These are phyloP conservation scores for Melanocharis versteri DNA, from an alignment of 2,113 vertebrate species.

Conservation along the genomic window DNA sequence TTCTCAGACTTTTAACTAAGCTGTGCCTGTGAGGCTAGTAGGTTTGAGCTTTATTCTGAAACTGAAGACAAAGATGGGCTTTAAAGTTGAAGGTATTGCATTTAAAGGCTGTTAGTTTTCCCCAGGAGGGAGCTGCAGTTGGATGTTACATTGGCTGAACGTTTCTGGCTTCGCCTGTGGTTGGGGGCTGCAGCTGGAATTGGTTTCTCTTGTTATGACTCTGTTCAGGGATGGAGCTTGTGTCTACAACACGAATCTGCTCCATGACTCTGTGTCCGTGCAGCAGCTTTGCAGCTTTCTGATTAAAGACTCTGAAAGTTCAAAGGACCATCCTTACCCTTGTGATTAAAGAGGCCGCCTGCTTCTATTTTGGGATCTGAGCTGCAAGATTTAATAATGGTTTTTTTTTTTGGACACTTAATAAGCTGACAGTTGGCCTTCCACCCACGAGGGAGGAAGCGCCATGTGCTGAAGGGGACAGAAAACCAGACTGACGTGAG, in stretches of 20 bases:
- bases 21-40: background rate
- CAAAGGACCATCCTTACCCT: background rate
- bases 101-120: background rate
- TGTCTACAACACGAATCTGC: background rate
- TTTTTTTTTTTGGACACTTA: background rate
- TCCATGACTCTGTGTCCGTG: background rate
- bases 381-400: background rate
- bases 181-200: background rate
- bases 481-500: background rate
- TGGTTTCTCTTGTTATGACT: background rate
- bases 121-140: background rate
- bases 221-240: background rate
- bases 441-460: background rate
- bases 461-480: background rate
- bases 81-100: background rate
- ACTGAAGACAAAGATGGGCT: background rate
- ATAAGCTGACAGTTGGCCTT: background rate
- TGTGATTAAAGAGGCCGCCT: background rate
- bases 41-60: background rate
- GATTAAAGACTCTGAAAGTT: conserved; percentile 31
- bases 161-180: background rate
- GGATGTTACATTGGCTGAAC: background rate
- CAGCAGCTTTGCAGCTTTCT: conserved; percentile 3
- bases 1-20: conserved; percentile 42
- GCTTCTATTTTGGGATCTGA: background rate